These are phyloP conservation scores for Gorsachius goisagi DNA, from an alignment of 2,113 vertebrate genomes.

Conservation along the genomic window DNA sequence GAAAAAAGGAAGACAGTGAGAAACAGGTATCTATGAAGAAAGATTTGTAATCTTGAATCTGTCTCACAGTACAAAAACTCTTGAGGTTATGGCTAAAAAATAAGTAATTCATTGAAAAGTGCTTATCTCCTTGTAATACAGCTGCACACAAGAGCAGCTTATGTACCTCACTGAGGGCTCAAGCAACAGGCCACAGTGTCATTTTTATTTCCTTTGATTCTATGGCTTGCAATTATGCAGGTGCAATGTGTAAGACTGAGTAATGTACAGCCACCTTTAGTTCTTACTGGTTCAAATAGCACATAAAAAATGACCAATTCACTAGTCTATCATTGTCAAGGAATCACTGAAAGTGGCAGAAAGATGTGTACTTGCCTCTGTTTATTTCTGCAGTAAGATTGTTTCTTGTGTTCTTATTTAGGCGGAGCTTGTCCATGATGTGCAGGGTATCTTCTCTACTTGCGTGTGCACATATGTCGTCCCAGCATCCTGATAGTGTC, in stretches of 20 bases:
- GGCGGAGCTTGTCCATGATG: not conserved
- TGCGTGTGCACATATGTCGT: rapidly evolving
- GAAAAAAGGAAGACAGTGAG: not conserved
- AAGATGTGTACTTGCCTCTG: not conserved
- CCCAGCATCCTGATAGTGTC: not conserved
- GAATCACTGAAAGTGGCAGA: not conserved
- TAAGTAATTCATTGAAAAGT: not conserved
- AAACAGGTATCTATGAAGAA: not conserved
- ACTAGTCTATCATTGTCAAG: not conserved
- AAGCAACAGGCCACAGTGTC: not conserved
- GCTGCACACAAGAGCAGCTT: not conserved
- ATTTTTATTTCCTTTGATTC: not conserved
- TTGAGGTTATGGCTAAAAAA: not conserved
- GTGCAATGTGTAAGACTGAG: not conserved
- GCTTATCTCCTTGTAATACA: not conserved
- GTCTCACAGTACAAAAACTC: not conserved
- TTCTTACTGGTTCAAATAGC: not conserved
- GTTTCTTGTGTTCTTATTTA: not conserved
- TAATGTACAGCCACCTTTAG: not conserved
- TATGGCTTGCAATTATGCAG: not conserved
- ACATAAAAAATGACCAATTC: not conserved
- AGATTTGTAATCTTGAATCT: not conserved
- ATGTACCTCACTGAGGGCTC: not conserved
- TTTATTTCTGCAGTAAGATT: not conserved
- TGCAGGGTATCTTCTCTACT: not conserved